Evolutionary conservation across 2,113 vertebrate species (phyloP).

Genomic region (Parotia lawesii): DNA sequence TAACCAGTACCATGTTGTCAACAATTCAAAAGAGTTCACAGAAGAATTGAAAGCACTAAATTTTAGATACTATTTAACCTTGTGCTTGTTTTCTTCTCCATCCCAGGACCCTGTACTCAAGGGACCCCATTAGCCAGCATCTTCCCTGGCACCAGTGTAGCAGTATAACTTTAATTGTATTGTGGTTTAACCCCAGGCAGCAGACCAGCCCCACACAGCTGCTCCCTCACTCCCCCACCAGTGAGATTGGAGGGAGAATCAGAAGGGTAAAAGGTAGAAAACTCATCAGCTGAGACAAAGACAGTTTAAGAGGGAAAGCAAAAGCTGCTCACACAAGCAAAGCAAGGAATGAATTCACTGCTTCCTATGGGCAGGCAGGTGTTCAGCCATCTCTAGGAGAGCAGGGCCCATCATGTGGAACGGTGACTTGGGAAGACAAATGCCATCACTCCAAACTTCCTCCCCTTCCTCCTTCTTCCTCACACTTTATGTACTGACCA

Average conservation of each 20-base stretch:
- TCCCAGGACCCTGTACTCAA: not conserved
- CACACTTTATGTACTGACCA: rapidly evolving
- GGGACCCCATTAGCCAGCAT: not conserved
- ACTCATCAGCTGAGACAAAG: not conserved
- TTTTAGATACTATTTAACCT: not conserved
- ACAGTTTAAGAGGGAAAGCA: not conserved
- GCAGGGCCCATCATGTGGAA: not conserved
- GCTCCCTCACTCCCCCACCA: not conserved
- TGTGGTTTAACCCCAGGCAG: not conserved
- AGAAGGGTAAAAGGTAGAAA: not conserved
- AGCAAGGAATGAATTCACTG: not conserved
- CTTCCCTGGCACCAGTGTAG: not conserved
- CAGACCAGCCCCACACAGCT: not conserved
- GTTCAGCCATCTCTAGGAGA: not conserved
- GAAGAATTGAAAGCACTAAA: not conserved
- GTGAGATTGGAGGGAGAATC: not conserved
- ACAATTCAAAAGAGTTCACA: not conserved
- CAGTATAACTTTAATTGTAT: not conserved
- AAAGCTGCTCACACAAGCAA: not conserved
- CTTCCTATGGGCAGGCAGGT: rapidly evolving
- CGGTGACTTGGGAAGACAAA: not conserved
- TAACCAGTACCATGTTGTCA: not conserved
- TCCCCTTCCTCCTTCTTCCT: not conserved
- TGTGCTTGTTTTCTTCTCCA: not conserved
- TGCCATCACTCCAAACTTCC: rapidly evolving